Base-by-base conservation (phyloP, 2,797 vertebrate species). In the Halcyon smyrnensis region DNA sequence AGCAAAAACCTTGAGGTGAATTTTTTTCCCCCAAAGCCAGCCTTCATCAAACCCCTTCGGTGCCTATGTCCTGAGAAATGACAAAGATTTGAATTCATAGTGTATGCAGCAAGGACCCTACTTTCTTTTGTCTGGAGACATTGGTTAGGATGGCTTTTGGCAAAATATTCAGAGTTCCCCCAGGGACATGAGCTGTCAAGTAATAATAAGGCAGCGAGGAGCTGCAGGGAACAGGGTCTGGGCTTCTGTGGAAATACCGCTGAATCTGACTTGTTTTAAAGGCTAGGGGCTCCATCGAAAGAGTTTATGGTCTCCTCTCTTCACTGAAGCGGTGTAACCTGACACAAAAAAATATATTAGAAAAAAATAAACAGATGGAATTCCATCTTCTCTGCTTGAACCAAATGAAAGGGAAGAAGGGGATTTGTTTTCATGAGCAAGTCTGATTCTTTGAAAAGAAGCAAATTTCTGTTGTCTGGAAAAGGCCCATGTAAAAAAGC, bases 161-260 rank as follows among this genome's bases (percentile, higher is more conserved):
- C 91, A 95, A 96, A 95, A 91, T 93, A 96, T 93, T 95, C 89
- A 81, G 27, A 69, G 63, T 78, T 12, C 34, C 84, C 65, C 64
- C 36, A 63, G 89, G 73, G 84, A 91, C 43, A 69, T 0, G 15
- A 91, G 74, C 85, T 97, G 91, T 91, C 93, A 96, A 84, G 74
- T 90, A 91, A 90, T 95, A 91, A 93, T 85, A 95, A 91, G 89
- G 85, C 87, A 95, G 54, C 24, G 73, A 86, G 78, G 48, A 69
- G 28, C 46, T 90, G 23, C n/a, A 89, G 83, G 87, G 80, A 95
- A 45, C 62, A 51, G 32, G 15, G 24, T 79, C 60, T 91, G 63
- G n/a, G 43, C 28, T 93, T 90, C 51, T 69, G 60, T 88, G 80
- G 63, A 82, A 91, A 90, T 53, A 54, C 20, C 0, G 2, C 46